Percentiles rank a stretch among this genome's conserved stretches.
These are phyloP conservation scores for Pseudorasbora parva DNA, from an alignment of 2,113 vertebrate genomes.

Conservation along the genomic window DNA sequence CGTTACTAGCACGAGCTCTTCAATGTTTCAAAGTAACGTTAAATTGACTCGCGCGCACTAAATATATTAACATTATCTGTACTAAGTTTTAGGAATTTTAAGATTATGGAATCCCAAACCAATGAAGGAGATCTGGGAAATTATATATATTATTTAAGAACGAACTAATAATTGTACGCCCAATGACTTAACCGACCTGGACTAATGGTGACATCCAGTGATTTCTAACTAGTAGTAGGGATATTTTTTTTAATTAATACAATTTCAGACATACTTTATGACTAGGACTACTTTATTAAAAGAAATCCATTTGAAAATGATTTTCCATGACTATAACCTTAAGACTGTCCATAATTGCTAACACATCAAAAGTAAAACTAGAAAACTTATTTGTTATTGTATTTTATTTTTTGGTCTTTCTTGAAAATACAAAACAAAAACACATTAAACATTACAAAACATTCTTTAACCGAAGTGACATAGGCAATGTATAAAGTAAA, in stretches of 20 bases:
- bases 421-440: conserved; percentile 80
- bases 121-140: background rate
- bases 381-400: conserved; percentile 50
- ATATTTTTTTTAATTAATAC: background rate
- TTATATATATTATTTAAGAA: no score
- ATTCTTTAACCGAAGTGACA: conserved; percentile 76
- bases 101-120: background rate
- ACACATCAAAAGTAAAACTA: background rate
- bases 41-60: background rate
- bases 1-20: background rate
- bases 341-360: background rate
- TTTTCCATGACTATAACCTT: background rate
- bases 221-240: background rate
- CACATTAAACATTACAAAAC: conserved; percentile 79
- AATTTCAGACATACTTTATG: background rate
- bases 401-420: conserved; percentile 81
- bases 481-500: conserved; percentile 73
- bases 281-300: no score
- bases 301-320: background rate
- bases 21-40: background rate
- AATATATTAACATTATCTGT: no score
- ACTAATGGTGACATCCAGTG: background rate
- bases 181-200: background rate
- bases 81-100: background rate
- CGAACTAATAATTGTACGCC: no score